These are phyloP conservation scores for Yponomeuta plumbellus DNA, from an alignment of 2,888 invertebrate genomes.

Conservation along the genomic window DNA sequence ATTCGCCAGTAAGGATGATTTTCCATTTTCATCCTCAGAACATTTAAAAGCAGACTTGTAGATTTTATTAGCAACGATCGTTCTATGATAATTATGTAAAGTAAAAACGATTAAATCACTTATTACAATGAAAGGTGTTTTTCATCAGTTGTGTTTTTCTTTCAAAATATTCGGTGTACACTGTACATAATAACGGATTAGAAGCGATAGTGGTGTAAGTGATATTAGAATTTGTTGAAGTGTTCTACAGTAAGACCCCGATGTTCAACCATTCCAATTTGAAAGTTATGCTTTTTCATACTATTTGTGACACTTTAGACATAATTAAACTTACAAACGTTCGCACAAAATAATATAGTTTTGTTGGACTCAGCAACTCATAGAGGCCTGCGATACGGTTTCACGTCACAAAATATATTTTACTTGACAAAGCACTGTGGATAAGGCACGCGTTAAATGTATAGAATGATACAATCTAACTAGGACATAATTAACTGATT, in stretches of 20 bases:
- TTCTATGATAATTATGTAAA: conserved; percentile 22
- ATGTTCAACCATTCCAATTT: conserved; percentile 57
- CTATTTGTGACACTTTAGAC: conserved; percentile 29
- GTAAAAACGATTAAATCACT: conserved; percentile 22
- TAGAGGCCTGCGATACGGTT: conserved; percentile 55
- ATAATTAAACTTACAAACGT: conserved; percentile 20
- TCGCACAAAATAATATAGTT: conserved; percentile 53
- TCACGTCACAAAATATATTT: conserved; percentile 53
- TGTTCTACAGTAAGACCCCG: conserved; percentile 32
- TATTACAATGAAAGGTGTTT: conserved; percentile 19
- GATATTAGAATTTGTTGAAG: conserved; percentile 51
- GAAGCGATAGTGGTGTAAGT: conserved; percentile 44
- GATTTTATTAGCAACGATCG: conserved; percentile 37
- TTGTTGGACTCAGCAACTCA: conserved; percentile 34
- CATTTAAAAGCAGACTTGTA: conserved; percentile 45
- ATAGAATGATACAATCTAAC: conserved; percentile 24
- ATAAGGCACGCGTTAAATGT: conserved; percentile 46
- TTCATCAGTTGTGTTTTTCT: conserved; percentile 6
- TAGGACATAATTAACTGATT: not conserved
- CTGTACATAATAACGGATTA: conserved; percentile 53
- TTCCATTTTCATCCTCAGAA: conserved; percentile 63
- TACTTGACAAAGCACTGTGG: conserved; percentile 50
- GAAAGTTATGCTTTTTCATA: conserved; percentile 11
- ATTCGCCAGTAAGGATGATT: conserved; percentile 26
- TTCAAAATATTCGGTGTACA: conserved; percentile 29